phyloP scores from a whole-genome alignment of 2,797 vertebrate genomes.

The Pangasius larnaudii region DNA sequence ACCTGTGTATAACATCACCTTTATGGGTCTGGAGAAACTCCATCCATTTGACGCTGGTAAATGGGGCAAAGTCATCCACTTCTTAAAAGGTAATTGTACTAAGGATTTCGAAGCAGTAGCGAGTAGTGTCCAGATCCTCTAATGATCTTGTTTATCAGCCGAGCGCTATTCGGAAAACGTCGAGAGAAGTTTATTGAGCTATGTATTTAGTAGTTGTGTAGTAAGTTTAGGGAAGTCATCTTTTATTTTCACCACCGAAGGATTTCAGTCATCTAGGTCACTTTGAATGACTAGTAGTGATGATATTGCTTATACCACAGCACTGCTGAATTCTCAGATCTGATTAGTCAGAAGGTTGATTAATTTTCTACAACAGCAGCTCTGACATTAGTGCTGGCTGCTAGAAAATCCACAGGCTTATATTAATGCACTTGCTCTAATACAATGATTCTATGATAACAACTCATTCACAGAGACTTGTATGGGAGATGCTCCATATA shows the following conservation, averaged over 20 bases:
- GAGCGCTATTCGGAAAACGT: no score
- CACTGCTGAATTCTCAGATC: background rate
- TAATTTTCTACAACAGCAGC: background rate
- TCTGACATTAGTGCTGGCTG: background rate
- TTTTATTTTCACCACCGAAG: background rate
- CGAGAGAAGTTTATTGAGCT: background rate
- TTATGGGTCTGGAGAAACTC: constrained; percentile 94
- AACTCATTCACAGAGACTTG: no score
- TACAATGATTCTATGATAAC: no score
- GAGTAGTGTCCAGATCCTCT: background rate
- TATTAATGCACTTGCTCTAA: background rate
- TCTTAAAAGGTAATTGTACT: constrained; percentile 86
- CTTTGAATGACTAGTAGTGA: background rate
- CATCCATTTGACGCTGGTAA: constrained; percentile 96
- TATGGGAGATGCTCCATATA: no score
- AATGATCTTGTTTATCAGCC: constrained; percentile 33
- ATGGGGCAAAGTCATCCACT: constrained; percentile 94
- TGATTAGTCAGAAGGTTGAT: background rate
- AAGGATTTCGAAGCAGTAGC: background rate
- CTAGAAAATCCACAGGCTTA: background rate
- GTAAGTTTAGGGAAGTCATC: background rate
- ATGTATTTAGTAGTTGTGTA: background rate
- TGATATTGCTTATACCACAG: background rate
- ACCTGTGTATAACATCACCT: constrained; percentile 93
- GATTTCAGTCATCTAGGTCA: background rate